Evolutionary conservation across 1,140 invertebrate species (phyloP), one percentile per base, ranked within the genome.

Genomic region (Pseudobourletiella spinata): DNA sequence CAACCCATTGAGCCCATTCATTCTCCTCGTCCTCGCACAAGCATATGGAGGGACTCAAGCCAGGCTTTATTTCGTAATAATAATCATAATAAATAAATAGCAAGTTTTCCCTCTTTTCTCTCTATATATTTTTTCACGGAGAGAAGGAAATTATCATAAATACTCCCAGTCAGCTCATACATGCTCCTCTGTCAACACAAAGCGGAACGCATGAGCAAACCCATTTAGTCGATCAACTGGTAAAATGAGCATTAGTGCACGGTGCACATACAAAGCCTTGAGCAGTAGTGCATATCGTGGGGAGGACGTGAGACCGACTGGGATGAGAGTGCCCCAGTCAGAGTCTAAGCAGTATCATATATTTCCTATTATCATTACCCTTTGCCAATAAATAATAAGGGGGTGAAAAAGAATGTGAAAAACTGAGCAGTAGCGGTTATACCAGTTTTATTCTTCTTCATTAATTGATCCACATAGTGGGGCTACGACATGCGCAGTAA

Each of bases 221-320:
- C 22, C 48, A 51, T 51, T 51, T 51, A 51, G 28, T 51, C 25
- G 28, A 26, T 14, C 48, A 26, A 25, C 48, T 51, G 22, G 48
- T 26, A 51, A 51, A 51, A n/a, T 51, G 48, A 51, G 48, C 48
- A 51, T 51, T 51, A 51, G 8, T 51, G 48, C 43, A 46, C 24
- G n/a, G n/a, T n/a, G n/a, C n/a, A 46, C n/a, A 8, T 46, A 22
- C 24, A 46, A 8, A 8, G 6, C n/a, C 24, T 20, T 11, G n/a
- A 39, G n/a, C 11, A 39, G 35, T 39, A 11, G 35, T 39, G 35
- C 11, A 39, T 39, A 39, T 11, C 11, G 35, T 39, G n/a, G 35
- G 35, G 35, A 39, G 35, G n/a, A 11, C n/a, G 35, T 39, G 35
- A 11, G 11, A 39, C 35, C 11, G n/a, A 39, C 35, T 11, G 11